Conservation (phyloP, 2,113 vertebrate species). For the Alethe diademata region DNA sequence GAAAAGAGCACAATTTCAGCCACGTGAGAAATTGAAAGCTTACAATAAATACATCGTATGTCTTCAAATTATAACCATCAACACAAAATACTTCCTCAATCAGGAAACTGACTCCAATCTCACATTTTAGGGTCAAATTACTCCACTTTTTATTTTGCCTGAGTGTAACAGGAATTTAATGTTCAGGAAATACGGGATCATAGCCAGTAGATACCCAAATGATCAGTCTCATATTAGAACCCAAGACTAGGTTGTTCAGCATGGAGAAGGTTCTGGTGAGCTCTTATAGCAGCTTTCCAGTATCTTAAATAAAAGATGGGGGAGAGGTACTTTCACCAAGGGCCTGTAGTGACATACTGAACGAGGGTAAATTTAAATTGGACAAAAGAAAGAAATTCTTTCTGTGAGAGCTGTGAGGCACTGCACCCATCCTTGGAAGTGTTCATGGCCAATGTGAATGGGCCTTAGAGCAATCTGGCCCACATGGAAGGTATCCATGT, state of each 20-base stretch:
- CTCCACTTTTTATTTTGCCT: not conserved
- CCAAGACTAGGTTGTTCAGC: not conserved
- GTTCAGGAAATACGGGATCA: not conserved
- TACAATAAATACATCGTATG: rapidly evolving
- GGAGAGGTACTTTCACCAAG: not conserved
- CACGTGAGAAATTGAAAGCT: not conserved
- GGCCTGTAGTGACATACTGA: not conserved
- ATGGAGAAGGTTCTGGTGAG: not conserved
- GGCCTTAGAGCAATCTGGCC: not conserved
- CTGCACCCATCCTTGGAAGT: not conserved
- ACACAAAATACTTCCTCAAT: not conserved
- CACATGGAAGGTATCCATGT: not conserved
- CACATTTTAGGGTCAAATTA: not conserved
- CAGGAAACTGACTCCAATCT: not conserved
- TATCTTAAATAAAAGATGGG: too few species aligned
- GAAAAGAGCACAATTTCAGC: not conserved
- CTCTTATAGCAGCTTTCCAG: not conserved
- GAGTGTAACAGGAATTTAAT: not conserved
- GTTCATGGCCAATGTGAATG: not conserved
- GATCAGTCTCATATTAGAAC: not conserved
- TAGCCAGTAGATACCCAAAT: not conserved
- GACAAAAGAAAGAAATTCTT: not conserved
- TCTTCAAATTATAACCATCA: not conserved
- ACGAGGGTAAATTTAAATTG: not conserved
- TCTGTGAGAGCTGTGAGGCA: not conserved